Conservation (phyloP, 2,888 invertebrate species). For the Noctua janthina region DNA sequence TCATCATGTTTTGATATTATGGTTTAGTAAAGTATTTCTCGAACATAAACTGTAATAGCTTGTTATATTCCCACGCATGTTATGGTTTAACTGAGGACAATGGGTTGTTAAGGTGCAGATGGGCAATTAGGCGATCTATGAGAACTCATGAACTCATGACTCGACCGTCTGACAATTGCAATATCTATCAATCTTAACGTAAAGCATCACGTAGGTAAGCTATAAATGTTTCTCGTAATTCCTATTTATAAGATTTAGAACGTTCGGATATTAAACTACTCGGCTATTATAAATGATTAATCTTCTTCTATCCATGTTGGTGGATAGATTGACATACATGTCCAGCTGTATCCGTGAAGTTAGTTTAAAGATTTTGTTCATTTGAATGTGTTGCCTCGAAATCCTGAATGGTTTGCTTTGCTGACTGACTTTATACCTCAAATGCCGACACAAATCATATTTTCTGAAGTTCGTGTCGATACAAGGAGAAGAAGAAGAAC, state of each 20-base stretch:
- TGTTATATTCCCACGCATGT: slow-evolving; percentile 38
- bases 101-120: slow-evolving; percentile 53
- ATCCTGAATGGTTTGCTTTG: not conserved
- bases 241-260: not conserved
- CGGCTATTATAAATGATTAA: not conserved
- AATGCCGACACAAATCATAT: not conserved
- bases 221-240: not conserved
- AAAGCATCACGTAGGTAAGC: slow-evolving; percentile 7
- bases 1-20: not conserved
- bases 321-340: not conserved
- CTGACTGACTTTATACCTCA: not conserved
- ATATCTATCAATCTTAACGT: slow-evolving; percentile 19
- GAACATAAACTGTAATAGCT: slow-evolving; percentile 23
- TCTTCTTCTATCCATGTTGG: not conserved
- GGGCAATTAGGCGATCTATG: slow-evolving; percentile 55
- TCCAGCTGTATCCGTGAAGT: not conserved
- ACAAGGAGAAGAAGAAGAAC: not conserved
- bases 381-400: not conserved
- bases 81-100: slow-evolving; percentile 56
- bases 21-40: slow-evolving; percentile 17
- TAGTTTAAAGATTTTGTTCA: not conserved
- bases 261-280: not conserved
- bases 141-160: slow-evolving; percentile 46
- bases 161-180: slow-evolving; percentile 25
- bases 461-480: not conserved